phyloP scores from a whole-genome alignment of 2,888 invertebrate genomes.

The Periphyllus acericola region DNA sequence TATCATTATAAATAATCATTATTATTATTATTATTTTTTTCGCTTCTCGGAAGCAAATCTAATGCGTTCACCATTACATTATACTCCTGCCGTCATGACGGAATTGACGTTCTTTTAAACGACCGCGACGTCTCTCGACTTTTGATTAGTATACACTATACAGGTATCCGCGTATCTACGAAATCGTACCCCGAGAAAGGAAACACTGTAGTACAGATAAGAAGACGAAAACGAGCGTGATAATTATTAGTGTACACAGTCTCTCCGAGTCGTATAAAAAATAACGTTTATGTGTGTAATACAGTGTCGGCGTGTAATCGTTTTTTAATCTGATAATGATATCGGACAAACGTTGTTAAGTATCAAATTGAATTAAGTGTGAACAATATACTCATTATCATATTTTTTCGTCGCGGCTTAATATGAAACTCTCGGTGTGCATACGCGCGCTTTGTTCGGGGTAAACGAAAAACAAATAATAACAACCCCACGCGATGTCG shows the following conservation, averaged over 20 bases:
- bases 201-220: not conserved
- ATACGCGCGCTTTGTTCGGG: not conserved
- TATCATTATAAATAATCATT: not conserved
- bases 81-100: not conserved
- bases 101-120: not conserved
- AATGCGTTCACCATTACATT: not conserved
- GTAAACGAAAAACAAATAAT: not conserved
- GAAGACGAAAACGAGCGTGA: not conserved
- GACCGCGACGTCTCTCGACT: not conserved
- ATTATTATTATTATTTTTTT: no score
- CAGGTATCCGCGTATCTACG: no score
- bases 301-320: not conserved
- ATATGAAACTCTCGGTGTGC: no score
- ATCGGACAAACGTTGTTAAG: not conserved
- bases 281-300: not conserved
- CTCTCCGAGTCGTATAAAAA: not conserved
- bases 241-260: not conserved
- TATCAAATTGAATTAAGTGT: not conserved
- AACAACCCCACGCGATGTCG: not conserved
- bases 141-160: not conserved
- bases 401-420: not conserved
- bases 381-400: not conserved
- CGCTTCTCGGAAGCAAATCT: no score
- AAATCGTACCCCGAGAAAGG: not conserved
- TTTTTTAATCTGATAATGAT: not conserved